Conservation (phyloP, 2,888 invertebrate genomes). For the Dichetophora obliterata region DNA sequence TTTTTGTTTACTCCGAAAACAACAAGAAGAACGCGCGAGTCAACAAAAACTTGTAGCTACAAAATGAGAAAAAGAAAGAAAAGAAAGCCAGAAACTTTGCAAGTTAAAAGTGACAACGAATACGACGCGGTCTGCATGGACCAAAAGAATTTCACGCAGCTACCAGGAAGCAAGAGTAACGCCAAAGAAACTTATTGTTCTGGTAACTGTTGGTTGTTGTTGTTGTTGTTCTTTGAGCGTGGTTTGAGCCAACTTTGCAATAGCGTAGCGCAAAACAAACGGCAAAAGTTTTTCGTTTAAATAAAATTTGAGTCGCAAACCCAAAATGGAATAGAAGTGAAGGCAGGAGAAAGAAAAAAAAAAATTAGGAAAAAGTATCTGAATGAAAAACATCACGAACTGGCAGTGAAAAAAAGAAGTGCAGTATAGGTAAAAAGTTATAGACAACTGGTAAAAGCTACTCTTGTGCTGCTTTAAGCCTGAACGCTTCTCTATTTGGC, state of each 20-base stretch:
- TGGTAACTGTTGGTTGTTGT: too few species aligned
- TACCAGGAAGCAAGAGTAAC: slow-evolving; percentile 12
- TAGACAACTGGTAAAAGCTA: neutral
- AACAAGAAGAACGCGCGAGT: slow-evolving; percentile 20
- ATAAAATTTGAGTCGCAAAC: slow-evolving; percentile 18
- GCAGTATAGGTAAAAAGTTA: neutral
- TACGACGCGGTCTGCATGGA: slow-evolving; percentile 7
- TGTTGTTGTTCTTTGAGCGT: neutral
- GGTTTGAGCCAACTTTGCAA: neutral
- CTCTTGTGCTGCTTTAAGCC: neutral
- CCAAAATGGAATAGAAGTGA: neutral
- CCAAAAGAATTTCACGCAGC: slow-evolving; percentile 13
- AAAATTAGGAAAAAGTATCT: neutral
- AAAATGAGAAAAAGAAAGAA: slow-evolving; percentile 2
- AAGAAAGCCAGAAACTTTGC: slow-evolving; percentile 16
- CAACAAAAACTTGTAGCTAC: slow-evolving; percentile 4
- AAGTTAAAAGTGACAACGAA: slow-evolving; percentile 21
- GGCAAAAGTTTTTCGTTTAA: slow-evolving; percentile 12
- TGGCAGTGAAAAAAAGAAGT: neutral
- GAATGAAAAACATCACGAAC: neutral
- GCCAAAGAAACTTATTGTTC: slow-evolving; percentile 4
- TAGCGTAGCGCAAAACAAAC: neutral
- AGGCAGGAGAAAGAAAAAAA: neutral
- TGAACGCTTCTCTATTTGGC: too few species aligned
- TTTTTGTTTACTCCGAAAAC: slow-evolving; percentile 39